phyloP scores from a whole-genome alignment of 2,888 invertebrate genomes.

The Clanis bilineata region DNA sequence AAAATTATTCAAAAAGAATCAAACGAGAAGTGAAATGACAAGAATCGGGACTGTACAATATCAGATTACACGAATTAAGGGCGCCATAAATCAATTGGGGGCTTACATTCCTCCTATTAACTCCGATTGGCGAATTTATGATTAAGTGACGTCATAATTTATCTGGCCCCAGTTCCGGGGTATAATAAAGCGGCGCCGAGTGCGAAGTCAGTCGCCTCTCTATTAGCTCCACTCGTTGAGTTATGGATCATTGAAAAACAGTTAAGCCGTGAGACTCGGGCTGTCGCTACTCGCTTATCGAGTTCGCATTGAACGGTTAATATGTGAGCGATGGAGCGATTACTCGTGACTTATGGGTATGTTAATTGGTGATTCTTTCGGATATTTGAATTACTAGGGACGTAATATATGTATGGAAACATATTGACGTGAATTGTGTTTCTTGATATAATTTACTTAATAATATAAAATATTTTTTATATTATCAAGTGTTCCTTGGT shows the following conservation, averaged over 20 bases:
- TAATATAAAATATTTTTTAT: too few species aligned
- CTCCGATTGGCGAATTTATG: slow-evolving; percentile 60
- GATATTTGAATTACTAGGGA: too few species aligned
- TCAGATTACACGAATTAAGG: slow-evolving; percentile 37
- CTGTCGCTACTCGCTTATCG: slow-evolving; percentile 23
- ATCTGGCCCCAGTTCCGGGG: slow-evolving; percentile 52
- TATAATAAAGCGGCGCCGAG: slow-evolving; percentile 55
- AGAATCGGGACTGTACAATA: not conserved
- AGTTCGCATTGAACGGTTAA: slow-evolving; percentile 8
- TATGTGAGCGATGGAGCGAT: slow-evolving; percentile 8
- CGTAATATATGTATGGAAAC: too few species aligned
- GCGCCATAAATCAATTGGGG: slow-evolving; percentile 51
- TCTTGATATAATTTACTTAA: too few species aligned
- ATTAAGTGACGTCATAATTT: slow-evolving; percentile 65
- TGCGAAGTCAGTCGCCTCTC: slow-evolving; percentile 52
- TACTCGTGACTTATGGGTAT: not conserved
- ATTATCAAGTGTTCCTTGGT: too few species aligned
- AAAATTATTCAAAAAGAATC: not conserved
- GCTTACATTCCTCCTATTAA: slow-evolving; percentile 50
- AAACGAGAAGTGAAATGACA: not conserved
- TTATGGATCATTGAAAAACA: slow-evolving; percentile 44
- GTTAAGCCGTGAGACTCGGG: slow-evolving; percentile 22
- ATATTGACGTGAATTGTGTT: too few species aligned
- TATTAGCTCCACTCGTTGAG: slow-evolving; percentile 53
- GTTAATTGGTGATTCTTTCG: not conserved